These are phyloP conservation scores for Mycalesis mineus DNA, from an alignment of 2,888 invertebrate species.

Conservation along the genomic window DNA sequence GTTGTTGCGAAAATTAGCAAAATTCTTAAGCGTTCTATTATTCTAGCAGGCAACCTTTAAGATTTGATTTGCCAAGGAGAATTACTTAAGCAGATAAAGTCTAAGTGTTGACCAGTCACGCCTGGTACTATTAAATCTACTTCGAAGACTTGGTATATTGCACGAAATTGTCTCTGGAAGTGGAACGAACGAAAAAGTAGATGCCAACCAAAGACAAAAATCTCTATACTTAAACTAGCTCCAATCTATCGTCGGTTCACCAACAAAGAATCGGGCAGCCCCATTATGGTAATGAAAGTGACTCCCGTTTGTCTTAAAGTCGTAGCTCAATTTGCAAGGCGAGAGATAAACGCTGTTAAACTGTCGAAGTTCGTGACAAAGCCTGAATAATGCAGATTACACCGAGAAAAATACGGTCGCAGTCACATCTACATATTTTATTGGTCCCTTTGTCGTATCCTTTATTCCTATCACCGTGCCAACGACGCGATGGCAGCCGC, in stretches of 20 bases:
- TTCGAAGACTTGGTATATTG: too few species aligned
- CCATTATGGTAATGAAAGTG: conserved; percentile 78
- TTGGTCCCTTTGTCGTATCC: conserved; percentile 69
- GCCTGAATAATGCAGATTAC: conserved; percentile 79
- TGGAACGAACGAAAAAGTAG: not conserved
- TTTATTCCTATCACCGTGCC: conserved; percentile 49
- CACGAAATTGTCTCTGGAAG: too few species aligned
- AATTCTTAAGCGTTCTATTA: too few species aligned
- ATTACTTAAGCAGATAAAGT: too few species aligned
- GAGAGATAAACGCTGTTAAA: conserved; percentile 79
- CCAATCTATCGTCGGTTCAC: conserved; percentile 62
- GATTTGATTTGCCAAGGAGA: too few species aligned
- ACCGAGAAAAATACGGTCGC: conserved; percentile 76
- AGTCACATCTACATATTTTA: conserved; percentile 78
- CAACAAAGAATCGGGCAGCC: conserved; percentile 72
- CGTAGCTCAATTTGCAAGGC: conserved; percentile 79
- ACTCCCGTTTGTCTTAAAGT: conserved; percentile 78
- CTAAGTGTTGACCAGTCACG: too few species aligned
- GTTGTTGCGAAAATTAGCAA: too few species aligned
- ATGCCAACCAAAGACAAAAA: conserved; percentile 14
- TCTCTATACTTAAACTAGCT: conserved; percentile 40
- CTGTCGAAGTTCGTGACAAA: conserved; percentile 79
- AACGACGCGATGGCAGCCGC: conserved; percentile 37
- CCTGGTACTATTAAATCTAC: too few species aligned
- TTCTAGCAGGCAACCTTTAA: too few species aligned